phyloP scores from a whole-genome alignment of 2,888 invertebrate genomes.

The Schrankia costaestrigalis region DNA sequence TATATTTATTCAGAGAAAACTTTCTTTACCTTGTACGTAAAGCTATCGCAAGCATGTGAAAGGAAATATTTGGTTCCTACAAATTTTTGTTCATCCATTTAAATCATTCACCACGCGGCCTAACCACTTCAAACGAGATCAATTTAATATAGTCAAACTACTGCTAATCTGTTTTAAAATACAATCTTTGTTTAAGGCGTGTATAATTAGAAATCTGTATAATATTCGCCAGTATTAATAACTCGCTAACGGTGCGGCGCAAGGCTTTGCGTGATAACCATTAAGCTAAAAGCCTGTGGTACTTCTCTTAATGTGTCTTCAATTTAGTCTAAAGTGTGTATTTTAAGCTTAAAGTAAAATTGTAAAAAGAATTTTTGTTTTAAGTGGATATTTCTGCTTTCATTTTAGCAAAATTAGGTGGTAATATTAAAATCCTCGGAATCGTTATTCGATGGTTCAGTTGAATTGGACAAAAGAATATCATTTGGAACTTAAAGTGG shows the following conservation, averaged over 20 bases:
- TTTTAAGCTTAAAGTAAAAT: conserved; percentile 22
- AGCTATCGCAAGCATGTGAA: too few species aligned
- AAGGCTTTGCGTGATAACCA: conserved; percentile 39
- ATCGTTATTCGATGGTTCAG: too few species aligned
- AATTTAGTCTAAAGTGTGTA: conserved; percentile 45
- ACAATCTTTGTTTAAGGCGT: conserved; percentile 13
- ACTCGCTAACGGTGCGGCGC: conserved; percentile 19
- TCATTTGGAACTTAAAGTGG: too few species aligned
- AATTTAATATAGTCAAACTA: too few species aligned
- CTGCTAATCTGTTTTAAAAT: conserved; percentile 16
- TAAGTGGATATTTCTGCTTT: conserved; percentile 5
- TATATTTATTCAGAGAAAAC: too few species aligned
- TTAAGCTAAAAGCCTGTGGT: conserved; percentile 51
- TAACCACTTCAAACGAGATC: too few species aligned
- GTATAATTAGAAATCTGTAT: conserved; percentile 26
- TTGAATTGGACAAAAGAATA: too few species aligned
- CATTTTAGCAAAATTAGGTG: conserved; percentile 1
- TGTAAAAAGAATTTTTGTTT: conserved; percentile 8
- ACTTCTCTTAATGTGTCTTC: conserved; percentile 40
- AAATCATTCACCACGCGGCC: too few species aligned
- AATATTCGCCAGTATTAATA: conserved; percentile 27
- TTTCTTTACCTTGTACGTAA: too few species aligned
- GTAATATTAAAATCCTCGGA: too few species aligned
- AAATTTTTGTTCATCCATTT: too few species aligned
- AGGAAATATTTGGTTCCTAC: too few species aligned